Evolutionary conservation across 2,888 invertebrate species (phyloP).

Genomic region (Tetranychus truncatus): DNA sequence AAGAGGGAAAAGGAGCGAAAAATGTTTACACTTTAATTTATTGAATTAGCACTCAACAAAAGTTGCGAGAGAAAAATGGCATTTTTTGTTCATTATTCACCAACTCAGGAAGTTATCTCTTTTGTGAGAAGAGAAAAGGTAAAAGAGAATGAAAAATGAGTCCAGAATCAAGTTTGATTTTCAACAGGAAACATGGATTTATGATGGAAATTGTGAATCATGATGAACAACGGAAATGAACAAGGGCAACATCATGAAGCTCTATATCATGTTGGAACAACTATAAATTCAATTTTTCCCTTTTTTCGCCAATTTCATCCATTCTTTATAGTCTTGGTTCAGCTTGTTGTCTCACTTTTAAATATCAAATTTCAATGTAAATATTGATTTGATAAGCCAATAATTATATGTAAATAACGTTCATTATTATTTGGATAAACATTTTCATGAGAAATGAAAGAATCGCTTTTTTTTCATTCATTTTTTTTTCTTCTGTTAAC

Average conservation of each 20-base stretch:
- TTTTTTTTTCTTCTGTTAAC: too few species aligned
- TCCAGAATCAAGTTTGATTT: neutral
- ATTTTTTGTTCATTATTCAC: neutral
- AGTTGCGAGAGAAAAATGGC: neutral
- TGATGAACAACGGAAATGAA: too few species aligned
- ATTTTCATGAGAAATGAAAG: too few species aligned
- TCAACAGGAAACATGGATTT: conserved; percentile 3
- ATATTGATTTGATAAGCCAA: too few species aligned
- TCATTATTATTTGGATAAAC: too few species aligned
- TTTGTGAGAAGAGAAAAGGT: neutral
- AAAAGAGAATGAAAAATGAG: neutral
- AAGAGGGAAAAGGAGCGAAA: neutral
- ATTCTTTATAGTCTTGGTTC: neutral
- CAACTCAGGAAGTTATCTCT: neutral
- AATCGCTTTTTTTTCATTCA: too few species aligned
- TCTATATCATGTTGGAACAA: too few species aligned
- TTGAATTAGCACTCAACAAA: neutral
- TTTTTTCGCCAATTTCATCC: neutral
- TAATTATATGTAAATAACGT: too few species aligned
- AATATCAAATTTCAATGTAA: too few species aligned
- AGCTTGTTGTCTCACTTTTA: neutral
- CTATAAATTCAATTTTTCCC: neutral
- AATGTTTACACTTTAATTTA: neutral
- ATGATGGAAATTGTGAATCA: too few species aligned
- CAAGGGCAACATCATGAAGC: too few species aligned